Base-by-base conservation (phyloP, 2,113 vertebrate species). In the Hystrix brachyura region DNA sequence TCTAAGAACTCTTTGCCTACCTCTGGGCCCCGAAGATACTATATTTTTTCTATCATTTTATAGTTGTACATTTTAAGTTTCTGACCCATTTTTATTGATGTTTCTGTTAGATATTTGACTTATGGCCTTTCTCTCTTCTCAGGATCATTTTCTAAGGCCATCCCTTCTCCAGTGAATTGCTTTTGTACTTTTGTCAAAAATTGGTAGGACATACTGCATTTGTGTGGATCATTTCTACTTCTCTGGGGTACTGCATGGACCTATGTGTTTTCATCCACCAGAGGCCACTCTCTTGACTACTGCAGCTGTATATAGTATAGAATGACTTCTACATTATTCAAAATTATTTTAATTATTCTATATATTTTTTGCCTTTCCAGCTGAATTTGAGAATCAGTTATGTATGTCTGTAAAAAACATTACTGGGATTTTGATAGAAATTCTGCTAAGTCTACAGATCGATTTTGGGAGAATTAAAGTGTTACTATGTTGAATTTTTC, bases 21-120 rank as follows among this genome's bases (percentile, higher is more conserved):
- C 14, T 76, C 10, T 94, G 76, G n/a, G 6, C 62, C 18, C 27
- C 94, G 13, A 89, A 72, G 51, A 81, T 90, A 74, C 51, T 83
- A 32, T 89, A 60, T 25, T 85, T 89, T 53, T 53, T 60, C 18
- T 51, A 25, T n/a, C 78, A 55, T 14, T 72, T 85, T 79, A 79
- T 82, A 76, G 51, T 53, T 78, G 92, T 80, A 89, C 29, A 59
- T 89, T 87, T 97, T 84, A 83, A 48, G 19, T 80, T 74, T 59
- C 8, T 72, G 29, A 78, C 27, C 6, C 10, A 48, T 71, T 96
- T 92, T 92, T 23, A 43, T 82, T 76, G 43, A 59, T 78, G 64
- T 89, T 94, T 91, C 3, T 29, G 19, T 79, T 62, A 82, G 3
- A 13, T 29, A 65, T 85, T n/a, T 94, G 8, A 38, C 48, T 81